These are phyloP conservation scores for Stegodyphus mimosarum DNA, from an alignment of 1,140 invertebrate genomes.

Conservation along the genomic window DNA sequence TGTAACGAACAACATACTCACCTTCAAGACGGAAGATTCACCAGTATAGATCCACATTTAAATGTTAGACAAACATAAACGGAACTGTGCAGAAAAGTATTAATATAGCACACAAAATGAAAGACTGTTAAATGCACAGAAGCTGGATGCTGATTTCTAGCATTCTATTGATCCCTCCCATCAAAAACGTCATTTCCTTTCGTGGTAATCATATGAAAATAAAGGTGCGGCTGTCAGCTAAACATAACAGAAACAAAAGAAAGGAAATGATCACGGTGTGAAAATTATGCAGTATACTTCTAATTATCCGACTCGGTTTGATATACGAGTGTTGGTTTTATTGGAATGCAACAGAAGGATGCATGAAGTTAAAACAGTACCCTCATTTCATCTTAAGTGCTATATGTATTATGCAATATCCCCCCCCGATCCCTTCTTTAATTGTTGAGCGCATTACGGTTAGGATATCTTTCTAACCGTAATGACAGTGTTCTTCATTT, in stretches of 20 bases:
- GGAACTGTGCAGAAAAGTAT: too few species aligned
- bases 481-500: constrained; percentile 27
- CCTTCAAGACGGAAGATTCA: too few species aligned
- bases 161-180: not conserved
- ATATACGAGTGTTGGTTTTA: constrained; percentile 8
- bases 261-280: not conserved
- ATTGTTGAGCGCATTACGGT: constrained; percentile 1
- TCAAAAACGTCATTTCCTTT: not conserved
- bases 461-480: constrained; percentile 16
- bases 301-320: not conserved
- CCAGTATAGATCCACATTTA: too few species aligned
- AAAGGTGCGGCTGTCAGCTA: constrained; percentile 1
- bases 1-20: too few species aligned
- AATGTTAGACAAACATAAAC: too few species aligned
- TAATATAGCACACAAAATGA: too few species aligned
- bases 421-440: constrained; percentile 2
- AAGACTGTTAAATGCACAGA: too few species aligned
- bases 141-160: not conserved
- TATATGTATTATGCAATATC: constrained; percentile 12
- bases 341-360: not conserved
- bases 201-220: not conserved
- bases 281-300: constrained; percentile 22
- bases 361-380: constrained; percentile 12
- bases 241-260: constrained; percentile 2
- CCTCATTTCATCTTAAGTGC: constrained; percentile 24